Evolutionary conservation across 2,888 invertebrate genomes (phyloP).

Genomic region (Tiliacea citrago): DNA sequence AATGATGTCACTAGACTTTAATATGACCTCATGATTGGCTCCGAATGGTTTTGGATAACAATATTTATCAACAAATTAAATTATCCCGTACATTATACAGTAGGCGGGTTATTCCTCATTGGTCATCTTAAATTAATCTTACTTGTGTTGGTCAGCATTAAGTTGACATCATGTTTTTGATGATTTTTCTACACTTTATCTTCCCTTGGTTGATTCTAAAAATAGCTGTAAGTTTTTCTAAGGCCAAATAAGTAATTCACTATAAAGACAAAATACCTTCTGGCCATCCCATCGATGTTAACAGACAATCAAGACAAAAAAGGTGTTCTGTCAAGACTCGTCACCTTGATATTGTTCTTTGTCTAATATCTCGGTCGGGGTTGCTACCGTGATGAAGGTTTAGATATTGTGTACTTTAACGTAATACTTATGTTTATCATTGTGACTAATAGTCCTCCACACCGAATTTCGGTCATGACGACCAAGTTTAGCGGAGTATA

Average conservation of each 20-base stretch:
- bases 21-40: neutral
- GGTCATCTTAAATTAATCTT: neutral
- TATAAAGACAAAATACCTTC: neutral
- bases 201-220: too few species aligned
- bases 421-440: neutral
- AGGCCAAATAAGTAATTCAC: neutral
- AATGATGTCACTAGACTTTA: too few species aligned
- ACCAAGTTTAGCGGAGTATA: too few species aligned
- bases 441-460: too few species aligned
- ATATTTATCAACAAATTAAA: neutral
- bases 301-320: slow-evolving; percentile 17
- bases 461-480: too few species aligned
- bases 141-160: neutral
- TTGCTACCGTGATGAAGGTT: slow-evolving; percentile 2
- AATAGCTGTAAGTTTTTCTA: neutral
- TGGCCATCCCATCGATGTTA: neutral
- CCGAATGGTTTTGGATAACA: neutral
- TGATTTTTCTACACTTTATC: too few species aligned
- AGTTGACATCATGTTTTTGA: neutral
- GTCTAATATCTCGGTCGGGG: slow-evolving; percentile 27
- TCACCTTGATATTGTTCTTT: slow-evolving; percentile 44
- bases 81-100: neutral
- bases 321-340: slow-evolving; percentile 5
- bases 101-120: too few species aligned
- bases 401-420: neutral